phyloP scores from a whole-genome alignment of 2,113 vertebrate genomes.

The Panurus biarmicus region DNA sequence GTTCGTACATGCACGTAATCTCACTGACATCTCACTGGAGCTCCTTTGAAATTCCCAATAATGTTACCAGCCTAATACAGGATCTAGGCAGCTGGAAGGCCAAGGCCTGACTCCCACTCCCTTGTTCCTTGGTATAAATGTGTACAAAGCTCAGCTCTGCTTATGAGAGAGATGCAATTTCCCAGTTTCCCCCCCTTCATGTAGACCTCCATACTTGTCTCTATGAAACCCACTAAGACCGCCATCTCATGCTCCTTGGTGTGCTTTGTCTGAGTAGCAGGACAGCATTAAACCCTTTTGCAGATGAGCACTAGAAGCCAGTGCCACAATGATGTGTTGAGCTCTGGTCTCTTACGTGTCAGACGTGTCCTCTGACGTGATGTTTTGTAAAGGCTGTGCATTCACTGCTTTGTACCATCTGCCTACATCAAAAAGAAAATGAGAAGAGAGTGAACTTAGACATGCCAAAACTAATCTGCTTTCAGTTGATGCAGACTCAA shows the following conservation, averaged over 20 bases:
- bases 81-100: not conserved
- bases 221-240: not conserved
- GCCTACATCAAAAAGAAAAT: not conserved
- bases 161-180: not conserved
- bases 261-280: not conserved
- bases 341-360: not conserved
- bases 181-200: not conserved
- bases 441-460: not conserved
- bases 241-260: not conserved
- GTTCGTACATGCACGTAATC: not conserved
- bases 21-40: not conserved
- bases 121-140: not conserved
- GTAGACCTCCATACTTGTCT: not conserved
- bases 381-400: not conserved
- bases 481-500: not conserved
- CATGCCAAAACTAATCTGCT: not conserved
- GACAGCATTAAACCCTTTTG: not conserved
- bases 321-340: not conserved
- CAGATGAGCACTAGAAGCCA: not conserved
- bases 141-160: not conserved
- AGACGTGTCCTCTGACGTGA: accelerated
- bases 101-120: not conserved
- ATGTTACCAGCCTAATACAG: not conserved
- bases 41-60: not conserved
- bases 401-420: not conserved